A percentile compares a stretch with the other conserved stretches of the same genome.
These are phyloP conservation scores for Cheilosia variabilis DNA, from an alignment of 2,888 invertebrate genomes.

Conservation along the genomic window DNA sequence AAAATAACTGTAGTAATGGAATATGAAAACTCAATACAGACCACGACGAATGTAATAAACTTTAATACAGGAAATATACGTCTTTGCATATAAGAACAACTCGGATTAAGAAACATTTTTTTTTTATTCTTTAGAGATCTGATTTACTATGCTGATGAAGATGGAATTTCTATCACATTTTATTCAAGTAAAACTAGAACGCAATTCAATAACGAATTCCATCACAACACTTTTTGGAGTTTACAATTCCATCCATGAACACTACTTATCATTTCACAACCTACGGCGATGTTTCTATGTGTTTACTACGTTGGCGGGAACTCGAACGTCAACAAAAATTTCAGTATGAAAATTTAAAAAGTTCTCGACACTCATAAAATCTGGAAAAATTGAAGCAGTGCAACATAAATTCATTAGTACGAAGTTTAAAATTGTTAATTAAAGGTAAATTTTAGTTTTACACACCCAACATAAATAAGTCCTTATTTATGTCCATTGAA, in stretches of 20 bases:
- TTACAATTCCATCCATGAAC: not conserved
- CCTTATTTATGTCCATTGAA: not conserved
- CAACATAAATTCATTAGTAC: not conserved
- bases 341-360: conserved; percentile 50
- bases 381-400: not conserved
- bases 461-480: not conserved
- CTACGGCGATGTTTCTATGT: conserved; percentile 58
- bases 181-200: too few relatives aligned
- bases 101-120: too few relatives aligned
- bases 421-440: not conserved
- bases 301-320: conserved; percentile 40
- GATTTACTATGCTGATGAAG: too few relatives aligned
- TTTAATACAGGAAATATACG: too few relatives aligned
- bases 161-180: too few relatives aligned
- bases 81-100: too few relatives aligned
- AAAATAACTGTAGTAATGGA: too few relatives aligned
- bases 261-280: not conserved
- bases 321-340: conserved; percentile 60
- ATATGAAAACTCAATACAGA: too few relatives aligned
- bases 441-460: conserved; percentile 25
- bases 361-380: not conserved
- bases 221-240: not conserved
- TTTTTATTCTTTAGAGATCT: too few relatives aligned
- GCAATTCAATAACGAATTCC: not conserved
- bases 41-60: too few relatives aligned